phyloP scores from a whole-genome alignment of 2,113 vertebrate genomes.

The Vicugna pacos region DNA sequence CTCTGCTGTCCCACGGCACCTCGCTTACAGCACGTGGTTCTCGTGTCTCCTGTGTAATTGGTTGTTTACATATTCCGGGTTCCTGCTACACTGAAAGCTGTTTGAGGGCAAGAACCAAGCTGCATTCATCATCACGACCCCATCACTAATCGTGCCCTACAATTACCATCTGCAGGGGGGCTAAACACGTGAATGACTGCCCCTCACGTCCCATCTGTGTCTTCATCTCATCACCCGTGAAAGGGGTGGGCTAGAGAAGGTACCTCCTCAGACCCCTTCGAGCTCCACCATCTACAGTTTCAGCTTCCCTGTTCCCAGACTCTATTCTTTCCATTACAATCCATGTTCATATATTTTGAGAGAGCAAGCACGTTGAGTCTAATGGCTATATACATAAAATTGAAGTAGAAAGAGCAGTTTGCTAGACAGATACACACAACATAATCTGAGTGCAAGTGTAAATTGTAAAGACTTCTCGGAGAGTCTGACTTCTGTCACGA shows the following conservation, averaged over 20 bases:
- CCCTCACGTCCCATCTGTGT: too few species aligned
- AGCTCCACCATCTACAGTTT: too few species aligned
- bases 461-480: background rate
- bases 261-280: accelerated
- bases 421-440: background rate
- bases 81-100: too few species aligned
- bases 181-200: accelerated
- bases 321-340: background rate
- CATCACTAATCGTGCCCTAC: accelerated
- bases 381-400: accelerated
- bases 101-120: background rate
- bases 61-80: background rate
- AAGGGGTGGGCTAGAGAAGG: background rate
- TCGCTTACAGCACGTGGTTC: accelerated
- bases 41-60: background rate
- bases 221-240: background rate
- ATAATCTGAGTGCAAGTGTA: background rate
- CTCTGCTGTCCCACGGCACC: background rate
- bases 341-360: background rate
- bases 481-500: background rate
- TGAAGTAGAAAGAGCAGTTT: background rate
- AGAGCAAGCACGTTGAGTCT: background rate
- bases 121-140: background rate
- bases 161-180: background rate
- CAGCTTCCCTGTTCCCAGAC: background rate